Evolutionary conservation across 1,140 invertebrate species (phyloP), one percentile per base, ranked within the genome.

Genomic region (Zelostemma sp.): DNA sequence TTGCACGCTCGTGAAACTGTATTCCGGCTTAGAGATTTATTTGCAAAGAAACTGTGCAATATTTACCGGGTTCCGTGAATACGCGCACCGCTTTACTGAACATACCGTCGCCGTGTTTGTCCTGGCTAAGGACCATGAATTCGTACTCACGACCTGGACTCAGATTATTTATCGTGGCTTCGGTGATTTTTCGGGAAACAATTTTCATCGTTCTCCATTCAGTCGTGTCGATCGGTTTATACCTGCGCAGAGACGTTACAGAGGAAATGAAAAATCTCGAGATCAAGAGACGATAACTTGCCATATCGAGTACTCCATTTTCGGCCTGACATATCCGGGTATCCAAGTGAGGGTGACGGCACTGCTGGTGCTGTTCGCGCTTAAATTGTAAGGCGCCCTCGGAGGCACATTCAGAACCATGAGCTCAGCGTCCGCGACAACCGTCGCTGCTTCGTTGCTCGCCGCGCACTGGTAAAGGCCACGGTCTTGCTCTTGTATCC

Each of bases 391-490:
- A 0, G 96, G 96, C 3, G 96, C 95, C 77, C 96, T 91, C 6
- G 96, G 95, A 18, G 94, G 92, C 31, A 91, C 87, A 76, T 96
- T 91, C 85, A 96, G 90, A 50, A 98, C 92, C 80, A 96, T 90
- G 31, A 99, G 86, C 84, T 96, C 93, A 1, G 95, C 94, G 80
- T 94, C 92, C 0, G 91, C 90, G 1, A 93, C 91, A 19, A 97
- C 90, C 6, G 93, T 95, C n/a, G 94, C 95, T 6, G 96, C 95
- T 77, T 96, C 95, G 85, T 98, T 98, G 63, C 90, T 93, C 1
- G 94, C 93, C 25, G 94, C 90, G 83, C 97, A 99, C 80, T 96
- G 93, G 84, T 97, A 98, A 58, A 92, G 85, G 3, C 96, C 96
- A 75, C 95, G 91, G 86, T 98, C 97, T 57, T 91, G 89, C 83